Evolutionary conservation across 2,797 vertebrate species (phyloP).

Genomic region (Coregonus suidteri): DNA sequence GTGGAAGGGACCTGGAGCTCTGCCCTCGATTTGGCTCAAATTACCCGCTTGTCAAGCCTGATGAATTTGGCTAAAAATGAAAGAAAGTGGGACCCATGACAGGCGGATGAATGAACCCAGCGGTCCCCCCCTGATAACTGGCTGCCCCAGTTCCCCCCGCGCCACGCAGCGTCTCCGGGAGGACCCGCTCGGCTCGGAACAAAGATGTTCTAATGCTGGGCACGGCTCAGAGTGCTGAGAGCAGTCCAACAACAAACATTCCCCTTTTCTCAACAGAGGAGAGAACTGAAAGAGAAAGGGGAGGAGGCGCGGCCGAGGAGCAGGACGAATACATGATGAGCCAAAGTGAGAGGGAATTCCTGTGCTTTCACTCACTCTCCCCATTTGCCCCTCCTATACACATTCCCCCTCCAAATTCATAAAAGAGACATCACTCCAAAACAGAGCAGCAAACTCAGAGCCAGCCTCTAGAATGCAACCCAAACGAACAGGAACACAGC

Average conservation of each 20-base stretch:
- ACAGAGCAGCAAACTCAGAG: slow-evolving; percentile 29
- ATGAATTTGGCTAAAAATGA: slow-evolving; percentile 97
- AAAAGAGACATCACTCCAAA: slow-evolving; percentile 21
- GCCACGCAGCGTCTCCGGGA: slow-evolving; percentile 61
- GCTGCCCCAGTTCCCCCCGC: neutral
- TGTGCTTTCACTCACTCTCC: slow-evolving; percentile 24
- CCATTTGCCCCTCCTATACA: slow-evolving; percentile 24
- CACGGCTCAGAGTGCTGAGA: slow-evolving; percentile 27
- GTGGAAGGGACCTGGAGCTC: slow-evolving; percentile 84
- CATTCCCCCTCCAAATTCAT: slow-evolving; percentile 38
- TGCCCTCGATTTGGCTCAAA: slow-evolving; percentile 87
- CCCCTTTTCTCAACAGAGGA: slow-evolving; percentile 33
- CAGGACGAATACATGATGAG: slow-evolving; percentile 53
- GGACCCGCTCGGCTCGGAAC: slow-evolving; percentile 56
- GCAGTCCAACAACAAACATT: slow-evolving; percentile 58
- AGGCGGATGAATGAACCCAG: slow-evolving; percentile 87
- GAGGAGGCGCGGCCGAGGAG: neutral
- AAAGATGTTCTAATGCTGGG: slow-evolving; percentile 70
- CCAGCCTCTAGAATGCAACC: neutral
- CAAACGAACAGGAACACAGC: slow-evolving; percentile 43
- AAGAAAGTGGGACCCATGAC: slow-evolving; percentile 83
- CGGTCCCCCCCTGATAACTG: slow-evolving; percentile 57
- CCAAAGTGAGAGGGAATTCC: slow-evolving; percentile 65
- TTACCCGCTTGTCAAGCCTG: slow-evolving; percentile 90
- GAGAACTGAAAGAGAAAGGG: neutral